These are phyloP conservation scores for Desmodus rotundus DNA, from an alignment of 2,113 vertebrate genomes.

Conservation along the genomic window DNA sequence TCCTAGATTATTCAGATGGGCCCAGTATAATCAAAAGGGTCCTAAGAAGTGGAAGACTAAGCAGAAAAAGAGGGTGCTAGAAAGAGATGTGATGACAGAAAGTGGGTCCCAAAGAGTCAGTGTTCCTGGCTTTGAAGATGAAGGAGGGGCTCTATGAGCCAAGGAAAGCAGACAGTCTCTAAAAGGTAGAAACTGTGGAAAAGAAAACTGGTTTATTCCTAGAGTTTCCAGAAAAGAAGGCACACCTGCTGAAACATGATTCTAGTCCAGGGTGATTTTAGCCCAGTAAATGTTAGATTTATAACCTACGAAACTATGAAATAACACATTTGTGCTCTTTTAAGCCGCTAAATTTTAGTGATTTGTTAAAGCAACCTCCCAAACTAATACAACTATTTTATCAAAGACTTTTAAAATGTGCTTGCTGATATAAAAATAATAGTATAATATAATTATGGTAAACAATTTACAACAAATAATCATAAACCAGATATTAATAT, in stretches of 20 bases:
- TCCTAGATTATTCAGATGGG: neutral
- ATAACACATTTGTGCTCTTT: neutral
- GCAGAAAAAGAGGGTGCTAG: neutral
- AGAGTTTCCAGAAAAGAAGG: neutral
- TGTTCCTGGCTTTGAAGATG: neutral
- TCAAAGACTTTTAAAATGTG: neutral
- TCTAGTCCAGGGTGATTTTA: neutral
- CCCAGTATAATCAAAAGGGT: neutral
- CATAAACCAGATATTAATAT: neutral
- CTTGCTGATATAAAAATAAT: neutral
- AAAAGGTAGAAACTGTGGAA: neutral
- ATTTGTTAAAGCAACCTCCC: neutral
- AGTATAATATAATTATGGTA: neutral
- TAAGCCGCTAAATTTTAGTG: neutral
- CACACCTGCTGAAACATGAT: neutral
- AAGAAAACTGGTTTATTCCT: neutral
- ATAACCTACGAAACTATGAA: neutral
- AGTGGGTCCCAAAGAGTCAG: neutral
- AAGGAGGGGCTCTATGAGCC: neutral
- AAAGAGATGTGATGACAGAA: neutral
- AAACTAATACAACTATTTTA: neutral
- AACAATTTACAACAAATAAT: neutral
- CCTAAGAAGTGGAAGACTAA: neutral
- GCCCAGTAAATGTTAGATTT: neutral
- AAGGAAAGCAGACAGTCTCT: neutral